Percentiles rank a stretch among this genome's conserved stretches.
Conservation (phyloP, 2,888 invertebrate genomes). For the Nudaria mundana region DNA sequence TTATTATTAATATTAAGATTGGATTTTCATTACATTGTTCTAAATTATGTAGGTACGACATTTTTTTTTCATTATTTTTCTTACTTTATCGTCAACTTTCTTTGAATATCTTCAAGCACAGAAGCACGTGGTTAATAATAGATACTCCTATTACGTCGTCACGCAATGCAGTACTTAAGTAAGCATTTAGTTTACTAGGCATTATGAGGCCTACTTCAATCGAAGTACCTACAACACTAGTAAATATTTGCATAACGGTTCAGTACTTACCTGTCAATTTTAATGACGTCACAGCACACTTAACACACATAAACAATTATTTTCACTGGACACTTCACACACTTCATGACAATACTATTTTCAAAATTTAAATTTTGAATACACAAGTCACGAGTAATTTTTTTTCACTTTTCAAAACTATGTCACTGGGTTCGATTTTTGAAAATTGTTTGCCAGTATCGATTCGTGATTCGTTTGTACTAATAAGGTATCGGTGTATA, state of each 20-base stretch:
- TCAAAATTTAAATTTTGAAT: slow-evolving; percentile 11
- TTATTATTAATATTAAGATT: no score
- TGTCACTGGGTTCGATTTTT: slow-evolving; percentile 24
- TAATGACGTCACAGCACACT: slow-evolving; percentile 29
- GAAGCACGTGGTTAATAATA: no score
- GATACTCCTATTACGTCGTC: no score
- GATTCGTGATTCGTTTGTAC: slow-evolving; percentile 36
- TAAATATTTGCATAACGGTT: slow-evolving; percentile 19
- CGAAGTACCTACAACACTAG: slow-evolving; percentile 1
- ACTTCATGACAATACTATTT: slow-evolving; percentile 19
- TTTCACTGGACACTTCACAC: slow-evolving; percentile 33
- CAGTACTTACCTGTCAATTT: slow-evolving; percentile 33
- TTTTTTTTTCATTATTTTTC: no score
- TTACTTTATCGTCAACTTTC: no score
- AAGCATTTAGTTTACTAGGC: no score
- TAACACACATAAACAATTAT: slow-evolving; percentile 36
- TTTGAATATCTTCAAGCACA: no score
- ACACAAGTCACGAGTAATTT: slow-evolving; percentile 9
- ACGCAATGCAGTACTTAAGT: no score
- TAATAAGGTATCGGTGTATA: slow-evolving; percentile 30
- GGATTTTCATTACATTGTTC: no score
- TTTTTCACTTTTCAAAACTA: slow-evolving; percentile 8
- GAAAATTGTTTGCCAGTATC: slow-evolving; percentile 21
- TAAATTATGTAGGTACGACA: no score
- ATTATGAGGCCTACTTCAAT: neutral